Conservation (phyloP, 2,113 vertebrate genomes). For the Lipotes vexillifer region DNA sequence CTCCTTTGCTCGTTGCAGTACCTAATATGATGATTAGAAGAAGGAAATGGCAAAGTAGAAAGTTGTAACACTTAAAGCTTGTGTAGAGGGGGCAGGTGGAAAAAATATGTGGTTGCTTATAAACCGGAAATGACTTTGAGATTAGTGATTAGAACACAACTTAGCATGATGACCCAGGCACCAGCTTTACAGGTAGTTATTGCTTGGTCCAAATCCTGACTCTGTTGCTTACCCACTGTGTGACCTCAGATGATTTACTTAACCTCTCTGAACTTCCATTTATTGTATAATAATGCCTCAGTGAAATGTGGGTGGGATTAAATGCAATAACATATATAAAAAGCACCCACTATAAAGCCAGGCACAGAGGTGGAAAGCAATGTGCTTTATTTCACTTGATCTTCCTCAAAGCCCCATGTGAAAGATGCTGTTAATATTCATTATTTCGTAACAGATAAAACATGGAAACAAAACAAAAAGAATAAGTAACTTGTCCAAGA, state of each 20-base stretch:
- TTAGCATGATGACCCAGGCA: neutral
- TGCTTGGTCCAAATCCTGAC: neutral
- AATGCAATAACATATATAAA: neutral
- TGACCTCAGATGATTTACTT: neutral
- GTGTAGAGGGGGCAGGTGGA: neutral
- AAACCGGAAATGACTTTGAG: neutral
- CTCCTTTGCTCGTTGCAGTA: constrained; percentile 89
- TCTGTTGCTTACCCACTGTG: neutral
- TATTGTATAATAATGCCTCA: neutral
- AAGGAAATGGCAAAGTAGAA: neutral
- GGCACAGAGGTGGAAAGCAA: neutral
- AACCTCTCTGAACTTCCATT: neutral
- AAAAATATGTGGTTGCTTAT: neutral
- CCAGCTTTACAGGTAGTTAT: neutral
- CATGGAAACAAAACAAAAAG: neutral
- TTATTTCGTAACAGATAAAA: neutral
- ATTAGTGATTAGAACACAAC: neutral
- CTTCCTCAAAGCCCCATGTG: neutral
- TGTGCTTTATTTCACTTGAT: neutral
- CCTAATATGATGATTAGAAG: constrained; percentile 76
- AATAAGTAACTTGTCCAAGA: neutral
- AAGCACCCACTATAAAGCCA: neutral
- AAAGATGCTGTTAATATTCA: neutral
- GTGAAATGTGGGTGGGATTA: neutral
- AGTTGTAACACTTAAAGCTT: neutral